Conservation (phyloP, 2,888 invertebrate species). For the Zelleria hepariella region DNA sequence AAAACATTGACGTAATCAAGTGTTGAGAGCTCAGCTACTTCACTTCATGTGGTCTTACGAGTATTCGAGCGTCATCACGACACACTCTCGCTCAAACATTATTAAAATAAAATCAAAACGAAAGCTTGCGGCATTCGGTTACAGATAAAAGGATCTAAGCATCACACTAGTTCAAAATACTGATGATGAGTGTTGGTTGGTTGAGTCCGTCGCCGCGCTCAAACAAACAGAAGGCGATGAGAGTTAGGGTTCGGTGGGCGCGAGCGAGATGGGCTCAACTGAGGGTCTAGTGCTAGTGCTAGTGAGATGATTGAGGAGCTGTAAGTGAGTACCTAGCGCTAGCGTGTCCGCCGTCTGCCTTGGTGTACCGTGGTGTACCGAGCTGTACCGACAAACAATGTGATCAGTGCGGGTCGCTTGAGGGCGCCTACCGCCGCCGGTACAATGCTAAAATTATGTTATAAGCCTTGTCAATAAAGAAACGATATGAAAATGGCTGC, state of each 20-base stretch:
- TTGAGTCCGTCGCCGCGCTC: background rate
- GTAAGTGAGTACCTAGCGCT: background rate
- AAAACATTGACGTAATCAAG: too few species aligned
- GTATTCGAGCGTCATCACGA: too few species aligned
- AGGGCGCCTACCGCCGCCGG: too few species aligned
- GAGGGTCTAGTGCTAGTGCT: constrained; percentile 14
- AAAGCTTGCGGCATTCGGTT: background rate
- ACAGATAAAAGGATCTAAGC: background rate
- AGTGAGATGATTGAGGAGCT: background rate
- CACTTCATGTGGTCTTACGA: background rate
- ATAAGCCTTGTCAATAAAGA: too few species aligned
- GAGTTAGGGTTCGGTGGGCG: constrained; percentile 18
- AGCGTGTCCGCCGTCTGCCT: too few species aligned
- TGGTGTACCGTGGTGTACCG: too few species aligned
- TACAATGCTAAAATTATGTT: too few species aligned
- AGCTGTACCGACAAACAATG: too few species aligned
- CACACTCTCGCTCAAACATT: background rate
- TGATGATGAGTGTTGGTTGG: background rate
- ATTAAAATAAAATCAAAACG: background rate
- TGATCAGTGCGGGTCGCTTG: too few species aligned
- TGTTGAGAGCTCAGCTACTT: too few species aligned
- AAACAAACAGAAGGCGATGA: background rate
- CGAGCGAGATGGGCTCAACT: constrained; percentile 16
- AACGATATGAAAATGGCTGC: too few species aligned
- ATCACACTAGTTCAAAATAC: background rate